Evolutionary conservation across 2,888 invertebrate species (phyloP).

Genomic region (Holacanthella duospinosa): DNA sequence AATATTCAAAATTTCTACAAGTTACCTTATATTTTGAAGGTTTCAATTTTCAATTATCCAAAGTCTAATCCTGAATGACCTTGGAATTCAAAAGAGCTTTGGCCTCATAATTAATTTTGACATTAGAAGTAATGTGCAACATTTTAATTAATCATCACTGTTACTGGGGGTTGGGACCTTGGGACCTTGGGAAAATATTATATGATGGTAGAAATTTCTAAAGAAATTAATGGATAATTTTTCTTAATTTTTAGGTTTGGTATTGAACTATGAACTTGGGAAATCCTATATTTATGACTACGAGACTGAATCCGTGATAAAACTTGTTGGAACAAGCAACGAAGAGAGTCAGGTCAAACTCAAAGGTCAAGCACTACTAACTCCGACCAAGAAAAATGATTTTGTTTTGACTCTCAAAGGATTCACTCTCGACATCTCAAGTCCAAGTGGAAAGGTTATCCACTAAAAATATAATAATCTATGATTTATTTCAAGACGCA

Average conservation of each 20-base stretch:
- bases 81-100: too few relatives aligned
- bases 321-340: conserved; percentile 25
- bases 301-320: conserved; percentile 28
- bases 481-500: not conserved
- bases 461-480: not conserved
- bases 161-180: too few relatives aligned
- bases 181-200: too few relatives aligned
- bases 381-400: conserved; percentile 42
- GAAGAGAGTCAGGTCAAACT: conserved; percentile 38
- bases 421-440: conserved; percentile 4
- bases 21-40: too few relatives aligned
- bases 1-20: too few relatives aligned
- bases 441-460: conserved; percentile 28
- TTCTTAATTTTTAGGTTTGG: not conserved
- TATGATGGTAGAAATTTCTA: too few relatives aligned
- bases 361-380: conserved; percentile 40
- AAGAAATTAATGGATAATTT: not conserved
- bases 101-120: too few relatives aligned
- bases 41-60: too few relatives aligned
- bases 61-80: too few relatives aligned
- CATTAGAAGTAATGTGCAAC: too few relatives aligned
- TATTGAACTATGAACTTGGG: conserved; percentile 26
- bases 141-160: too few relatives aligned
- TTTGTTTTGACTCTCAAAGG: conserved; percentile 37
- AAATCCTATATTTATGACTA: conserved; percentile 30